Conservation (phyloP, 2,797 vertebrate species). For the Pangasius macronema region DNA sequence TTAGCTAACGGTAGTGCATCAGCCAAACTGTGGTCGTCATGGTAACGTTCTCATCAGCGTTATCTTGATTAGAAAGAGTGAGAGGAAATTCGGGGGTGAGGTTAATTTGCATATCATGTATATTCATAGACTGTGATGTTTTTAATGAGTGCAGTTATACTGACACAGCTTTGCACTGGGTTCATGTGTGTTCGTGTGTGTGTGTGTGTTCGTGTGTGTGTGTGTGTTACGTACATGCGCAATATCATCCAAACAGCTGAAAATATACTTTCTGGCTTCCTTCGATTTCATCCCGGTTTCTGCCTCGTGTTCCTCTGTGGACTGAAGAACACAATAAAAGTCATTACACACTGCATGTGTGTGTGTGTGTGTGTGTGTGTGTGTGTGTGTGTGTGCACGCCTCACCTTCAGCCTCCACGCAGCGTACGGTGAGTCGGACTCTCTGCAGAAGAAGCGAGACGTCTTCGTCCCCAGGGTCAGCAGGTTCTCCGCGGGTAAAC, state of each 20-base stretch:
- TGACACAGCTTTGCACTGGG: neutral
- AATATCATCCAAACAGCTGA: conserved; percentile 98
- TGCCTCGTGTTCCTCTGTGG: conserved; percentile 94
- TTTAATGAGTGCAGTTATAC: too few relatives aligned
- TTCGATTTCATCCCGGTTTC: conserved; percentile 99
- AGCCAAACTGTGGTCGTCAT: neutral
- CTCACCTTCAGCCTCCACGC: conserved; percentile 95
- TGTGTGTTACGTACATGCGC: conserved; percentile 85
- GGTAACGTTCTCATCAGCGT: neutral
- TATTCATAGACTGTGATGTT: neutral
- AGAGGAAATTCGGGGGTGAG: neutral
- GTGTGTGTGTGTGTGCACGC: conserved; percentile 37
- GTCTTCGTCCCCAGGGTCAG: conserved; percentile 95
- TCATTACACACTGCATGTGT: neutral
- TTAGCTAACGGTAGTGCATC: neutral
- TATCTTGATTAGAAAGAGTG: neutral
- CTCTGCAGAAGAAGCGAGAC: conserved; percentile 91
- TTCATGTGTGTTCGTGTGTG: neutral
- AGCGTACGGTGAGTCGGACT: conserved; percentile 87
- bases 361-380: too few relatives aligned
- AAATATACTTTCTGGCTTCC: conserved; percentile 99
- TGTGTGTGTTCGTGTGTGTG: conserved; percentile 12
- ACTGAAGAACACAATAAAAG: conserved; percentile 70
- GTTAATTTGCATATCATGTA: conserved; percentile 1
- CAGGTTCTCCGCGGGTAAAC: conserved; percentile 90